Percentiles rank a stretch among this genome's conserved stretches.
Conservation (phyloP, 2,797 vertebrate genomes). For the Forpus xanthops region DNA sequence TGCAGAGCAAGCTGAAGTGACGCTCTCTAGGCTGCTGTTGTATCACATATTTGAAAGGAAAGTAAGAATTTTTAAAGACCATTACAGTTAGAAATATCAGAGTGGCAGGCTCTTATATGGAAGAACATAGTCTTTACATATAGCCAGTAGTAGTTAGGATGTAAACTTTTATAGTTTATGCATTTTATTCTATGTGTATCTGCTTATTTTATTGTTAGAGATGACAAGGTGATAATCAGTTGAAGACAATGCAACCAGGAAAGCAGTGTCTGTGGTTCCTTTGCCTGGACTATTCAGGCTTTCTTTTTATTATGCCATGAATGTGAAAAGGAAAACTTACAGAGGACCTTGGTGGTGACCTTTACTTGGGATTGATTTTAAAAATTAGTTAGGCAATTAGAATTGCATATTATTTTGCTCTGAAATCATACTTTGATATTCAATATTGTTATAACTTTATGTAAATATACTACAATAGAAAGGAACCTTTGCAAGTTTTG, state of each 20-base stretch:
- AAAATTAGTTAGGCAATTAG: conserved; percentile 1
- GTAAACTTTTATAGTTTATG: background rate
- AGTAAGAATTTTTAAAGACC: background rate
- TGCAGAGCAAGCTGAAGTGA: background rate
- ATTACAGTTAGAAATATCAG: background rate
- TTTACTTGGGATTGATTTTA: conserved; percentile 22
- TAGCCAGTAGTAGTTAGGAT: background rate
- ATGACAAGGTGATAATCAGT: background rate
- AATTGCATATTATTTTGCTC: conserved; percentile 37
- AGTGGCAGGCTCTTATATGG: background rate
- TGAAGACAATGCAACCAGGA: background rate
- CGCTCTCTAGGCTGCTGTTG: background rate
- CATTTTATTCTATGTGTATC: background rate
- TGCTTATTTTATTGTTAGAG: background rate
- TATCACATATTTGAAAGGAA: background rate
- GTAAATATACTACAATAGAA: conserved; percentile 1
- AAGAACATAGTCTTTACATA: background rate
- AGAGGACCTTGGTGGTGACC: background rate
- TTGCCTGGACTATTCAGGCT: background rate
- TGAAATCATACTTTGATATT: conserved; percentile 14
- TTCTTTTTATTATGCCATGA: background rate
- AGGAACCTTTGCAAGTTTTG: conserved; percentile 6
- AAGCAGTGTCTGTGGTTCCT: background rate
- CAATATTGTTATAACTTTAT: conserved; percentile 49
- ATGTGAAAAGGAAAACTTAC: background rate